Conservation (phyloP, 2,797 vertebrate genomes). For the Tinamus major region DNA sequence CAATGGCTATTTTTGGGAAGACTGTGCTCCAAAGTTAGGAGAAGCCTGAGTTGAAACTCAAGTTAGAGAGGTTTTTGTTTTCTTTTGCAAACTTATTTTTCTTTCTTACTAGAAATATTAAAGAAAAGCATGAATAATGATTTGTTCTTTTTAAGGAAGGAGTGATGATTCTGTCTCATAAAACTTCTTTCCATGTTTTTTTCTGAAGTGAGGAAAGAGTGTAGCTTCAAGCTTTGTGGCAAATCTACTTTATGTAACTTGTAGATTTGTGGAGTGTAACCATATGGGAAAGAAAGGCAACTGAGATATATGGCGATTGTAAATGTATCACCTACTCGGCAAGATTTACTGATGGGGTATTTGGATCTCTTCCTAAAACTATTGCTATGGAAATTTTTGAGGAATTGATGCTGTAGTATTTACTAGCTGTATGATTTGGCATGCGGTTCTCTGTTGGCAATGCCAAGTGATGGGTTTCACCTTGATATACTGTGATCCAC, state of each 20-base stretch:
- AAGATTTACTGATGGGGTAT: constrained; percentile 34
- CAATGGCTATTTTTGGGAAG: background rate
- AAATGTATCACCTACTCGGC: background rate
- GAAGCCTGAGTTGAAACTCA: background rate
- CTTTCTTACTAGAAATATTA: background rate
- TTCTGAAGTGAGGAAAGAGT: background rate
- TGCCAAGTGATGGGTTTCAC: background rate
- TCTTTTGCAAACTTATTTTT: background rate
- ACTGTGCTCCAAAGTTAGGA: background rate
- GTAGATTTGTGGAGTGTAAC: background rate
- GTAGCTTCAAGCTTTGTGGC: background rate
- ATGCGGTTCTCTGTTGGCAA: background rate
- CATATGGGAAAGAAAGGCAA: background rate
- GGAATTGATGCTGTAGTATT: constrained; percentile 12
- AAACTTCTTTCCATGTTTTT: background rate
- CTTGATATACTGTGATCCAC: background rate
- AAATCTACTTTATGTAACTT: background rate
- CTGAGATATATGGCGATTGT: background rate
- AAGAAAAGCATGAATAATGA: background rate
- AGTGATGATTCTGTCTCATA: background rate
- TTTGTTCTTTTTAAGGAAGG: background rate
- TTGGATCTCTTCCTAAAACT: constrained; percentile 52
- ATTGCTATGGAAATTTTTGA: constrained; percentile 26
- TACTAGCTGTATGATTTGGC: constrained; percentile 42
- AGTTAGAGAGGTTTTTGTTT: background rate